These are phyloP conservation scores for Amiota minor DNA, from an alignment of 2,888 invertebrate species.

Conservation along the genomic window DNA sequence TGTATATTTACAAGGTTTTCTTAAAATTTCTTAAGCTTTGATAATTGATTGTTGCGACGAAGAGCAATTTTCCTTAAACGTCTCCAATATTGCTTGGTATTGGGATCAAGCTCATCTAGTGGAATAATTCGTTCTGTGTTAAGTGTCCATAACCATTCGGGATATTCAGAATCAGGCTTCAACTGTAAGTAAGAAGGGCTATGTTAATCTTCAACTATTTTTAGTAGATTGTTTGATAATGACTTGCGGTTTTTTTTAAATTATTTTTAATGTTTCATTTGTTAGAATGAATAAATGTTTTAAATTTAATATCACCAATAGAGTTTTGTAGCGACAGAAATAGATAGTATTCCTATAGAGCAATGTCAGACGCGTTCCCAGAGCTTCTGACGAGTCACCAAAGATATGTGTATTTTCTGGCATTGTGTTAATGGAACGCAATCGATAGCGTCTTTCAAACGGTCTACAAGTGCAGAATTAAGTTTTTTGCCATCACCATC, in stretches of 20 bases:
- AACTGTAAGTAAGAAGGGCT: conserved; percentile 65
- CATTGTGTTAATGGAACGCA: no score
- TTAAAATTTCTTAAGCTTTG: conserved; percentile 78
- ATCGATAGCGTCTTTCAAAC: no score
- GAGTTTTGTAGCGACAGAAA: no score
- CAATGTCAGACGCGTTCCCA: no score
- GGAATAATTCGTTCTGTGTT: conserved; percentile 78
- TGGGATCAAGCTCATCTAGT: conserved; percentile 84
- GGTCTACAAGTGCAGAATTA: no score
- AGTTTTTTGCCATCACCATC: no score
- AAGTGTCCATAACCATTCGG: conserved; percentile 92
- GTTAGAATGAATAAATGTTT: neutral
- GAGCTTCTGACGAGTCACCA: no score
- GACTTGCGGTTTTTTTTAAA: neutral
- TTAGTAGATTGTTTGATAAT: neutral
- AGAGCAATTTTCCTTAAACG: conserved; percentile 80
- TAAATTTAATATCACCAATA: no score
- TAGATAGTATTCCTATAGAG: no score
- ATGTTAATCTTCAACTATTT: conserved; percentile 45
- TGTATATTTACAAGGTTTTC: neutral
- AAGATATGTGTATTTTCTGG: no score
- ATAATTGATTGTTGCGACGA: conserved; percentile 78
- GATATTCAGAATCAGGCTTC: conserved; percentile 87
- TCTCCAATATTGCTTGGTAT: conserved; percentile 87
- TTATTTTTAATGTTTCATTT: neutral